These are phyloP conservation scores for Agonum fuliginosum DNA, from an alignment of 2,888 invertebrate species.

Conservation along the genomic window DNA sequence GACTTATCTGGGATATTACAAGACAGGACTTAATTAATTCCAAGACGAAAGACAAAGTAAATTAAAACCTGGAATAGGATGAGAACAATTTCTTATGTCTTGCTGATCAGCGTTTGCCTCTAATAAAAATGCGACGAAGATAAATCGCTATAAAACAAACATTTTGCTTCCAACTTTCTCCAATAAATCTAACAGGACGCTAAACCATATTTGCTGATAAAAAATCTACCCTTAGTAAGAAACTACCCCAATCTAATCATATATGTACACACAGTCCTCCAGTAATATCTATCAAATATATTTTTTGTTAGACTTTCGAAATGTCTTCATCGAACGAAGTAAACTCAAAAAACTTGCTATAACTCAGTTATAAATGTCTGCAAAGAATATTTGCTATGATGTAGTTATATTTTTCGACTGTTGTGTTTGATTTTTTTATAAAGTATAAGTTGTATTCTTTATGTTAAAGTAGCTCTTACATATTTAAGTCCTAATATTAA, in stretches of 20 bases:
- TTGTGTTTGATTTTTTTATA: no score
- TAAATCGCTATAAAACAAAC: conserved; percentile 23
- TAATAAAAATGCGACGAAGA: conserved; percentile 19
- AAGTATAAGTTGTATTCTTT: no score
- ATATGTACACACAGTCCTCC: not conserved
- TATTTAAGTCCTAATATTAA: no score
- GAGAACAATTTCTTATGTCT: conserved; percentile 40
- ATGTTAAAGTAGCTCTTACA: no score
- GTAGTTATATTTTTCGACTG: no score
- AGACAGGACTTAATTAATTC: conserved; percentile 50
- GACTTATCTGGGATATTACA: conserved; percentile 36
- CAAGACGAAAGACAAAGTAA: conserved; percentile 38
- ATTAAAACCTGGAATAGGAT: conserved; percentile 53
- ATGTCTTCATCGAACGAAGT: not conserved
- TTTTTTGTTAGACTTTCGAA: not conserved
- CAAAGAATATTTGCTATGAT: no score
- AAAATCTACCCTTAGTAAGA: not conserved
- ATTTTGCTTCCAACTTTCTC: conserved; percentile 3
- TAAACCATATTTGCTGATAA: conserved; percentile 1
- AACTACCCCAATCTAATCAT: conserved; percentile 4
- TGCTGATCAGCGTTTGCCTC: conserved; percentile 5
- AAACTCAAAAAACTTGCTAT: no score
- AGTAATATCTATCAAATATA: not conserved
- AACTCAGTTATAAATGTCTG: no score
- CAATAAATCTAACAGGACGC: not conserved